Base-by-base conservation (phyloP, 2,888 invertebrate species). In the Rhyacophila evoluta region DNA sequence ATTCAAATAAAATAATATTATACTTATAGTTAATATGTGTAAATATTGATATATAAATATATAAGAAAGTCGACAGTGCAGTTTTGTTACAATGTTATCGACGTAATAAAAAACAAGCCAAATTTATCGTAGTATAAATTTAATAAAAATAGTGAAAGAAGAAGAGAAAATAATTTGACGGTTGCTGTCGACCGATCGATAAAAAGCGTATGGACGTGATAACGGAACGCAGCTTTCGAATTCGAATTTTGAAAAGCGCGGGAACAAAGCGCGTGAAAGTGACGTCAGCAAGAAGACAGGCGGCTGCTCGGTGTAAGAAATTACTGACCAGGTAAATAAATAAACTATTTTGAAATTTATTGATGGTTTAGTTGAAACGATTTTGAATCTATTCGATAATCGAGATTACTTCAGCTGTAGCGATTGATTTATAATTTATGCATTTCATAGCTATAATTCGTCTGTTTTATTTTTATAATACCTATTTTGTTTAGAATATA, bases 181-280 rank as follows among this genome's bases (percentile, higher is more conserved):
- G 55, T 55, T 55, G 55, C 55, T 72, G 37, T 15, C 19, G 38
- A 37, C 12, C 25, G 72, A 74, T 36, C 55, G 55, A 55, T 55
- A 55, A 55, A 74, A 68, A 36, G 36, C 74, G 74, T 68, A 74
- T 74, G 74, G 74, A 74, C 67, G 74, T 68, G 36, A 74, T 19
- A 36, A n/a, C 68, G 27, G 67, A 55, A 55, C 55, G 25, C 36
- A 2, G 36, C 27, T 33, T 67, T 37, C 68, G 36, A 74, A 36
- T 29, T 74, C 8, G 19, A 68, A 74, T 36, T 67, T 36, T 37
- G 37, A 68, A 33, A 25, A 12, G 67, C 15, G 19, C 67, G 25
- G 74, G 74, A 25, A 67, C 12, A n/a, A 37, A 68, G 25, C 19
- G 74, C 74, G 67, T 25, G 55, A 55, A 55, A 55, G 55, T 55